phyloP scores from a whole-genome alignment of 2,888 invertebrate genomes.

The Axea sp. region DNA sequence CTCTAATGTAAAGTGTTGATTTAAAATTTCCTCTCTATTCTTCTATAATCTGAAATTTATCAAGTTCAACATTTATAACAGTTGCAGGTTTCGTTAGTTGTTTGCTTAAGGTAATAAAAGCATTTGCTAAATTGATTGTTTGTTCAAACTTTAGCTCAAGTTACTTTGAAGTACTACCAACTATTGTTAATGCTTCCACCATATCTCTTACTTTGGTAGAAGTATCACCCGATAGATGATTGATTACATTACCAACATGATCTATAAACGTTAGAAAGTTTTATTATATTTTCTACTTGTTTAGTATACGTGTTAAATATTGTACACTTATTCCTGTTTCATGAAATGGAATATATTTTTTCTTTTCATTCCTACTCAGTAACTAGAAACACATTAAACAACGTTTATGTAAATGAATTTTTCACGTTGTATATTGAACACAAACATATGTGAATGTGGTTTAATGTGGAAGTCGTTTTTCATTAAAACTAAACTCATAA shows the following conservation, averaged over 20 bases:
- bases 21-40: not conserved
- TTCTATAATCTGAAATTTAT: not conserved
- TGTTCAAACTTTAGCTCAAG: constrained; percentile 11
- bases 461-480: no score
- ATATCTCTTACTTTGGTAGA: constrained; percentile 39
- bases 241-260: constrained; percentile 18
- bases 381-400: no score
- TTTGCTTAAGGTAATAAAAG: constrained; percentile 15
- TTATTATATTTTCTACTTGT: constrained; percentile 29
- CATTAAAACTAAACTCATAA: no score
- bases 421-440: no score
- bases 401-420: no score
- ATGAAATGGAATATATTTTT: no score
- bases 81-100: constrained; percentile 16
- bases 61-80: constrained; percentile 9
- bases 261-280: constrained; percentile 20
- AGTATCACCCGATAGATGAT: constrained; percentile 32
- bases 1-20: not conserved
- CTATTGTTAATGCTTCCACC: constrained; percentile 20
- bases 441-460: no score
- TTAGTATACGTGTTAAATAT: constrained; percentile 36
- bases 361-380: no score
- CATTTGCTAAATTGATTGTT: constrained; percentile 22
- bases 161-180: constrained; percentile 22
- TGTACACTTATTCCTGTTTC: no score